phyloP scores from a whole-genome alignment of 2,113 vertebrate genomes.

The Jaculus jaculus region DNA sequence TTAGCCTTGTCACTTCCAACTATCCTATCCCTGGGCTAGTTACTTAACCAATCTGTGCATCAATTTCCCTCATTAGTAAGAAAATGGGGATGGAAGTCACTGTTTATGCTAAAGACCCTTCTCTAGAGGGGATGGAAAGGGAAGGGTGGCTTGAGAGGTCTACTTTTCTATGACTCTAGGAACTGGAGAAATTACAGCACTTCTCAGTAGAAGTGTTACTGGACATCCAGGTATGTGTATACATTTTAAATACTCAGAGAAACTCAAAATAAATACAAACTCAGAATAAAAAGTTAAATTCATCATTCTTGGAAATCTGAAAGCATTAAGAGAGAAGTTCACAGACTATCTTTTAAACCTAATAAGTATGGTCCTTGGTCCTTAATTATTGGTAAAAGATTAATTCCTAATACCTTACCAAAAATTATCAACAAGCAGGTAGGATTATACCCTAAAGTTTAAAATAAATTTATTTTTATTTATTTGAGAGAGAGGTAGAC shows the following conservation, averaged over 20 bases:
- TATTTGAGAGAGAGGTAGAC: too few species aligned
- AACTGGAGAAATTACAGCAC: background rate
- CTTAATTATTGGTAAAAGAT: background rate
- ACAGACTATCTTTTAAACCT: background rate
- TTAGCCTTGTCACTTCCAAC: background rate
- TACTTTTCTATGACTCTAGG: background rate
- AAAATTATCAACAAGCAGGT: constrained; percentile 12
- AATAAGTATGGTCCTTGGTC: background rate
- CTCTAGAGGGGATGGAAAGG: background rate
- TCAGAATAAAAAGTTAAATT: background rate
- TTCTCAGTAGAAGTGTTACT: background rate
- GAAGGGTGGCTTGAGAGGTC: background rate
- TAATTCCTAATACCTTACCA: constrained; percentile 8
- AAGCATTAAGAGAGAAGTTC: background rate
- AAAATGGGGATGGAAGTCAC: background rate
- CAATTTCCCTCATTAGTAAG: background rate
- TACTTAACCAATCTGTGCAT: background rate
- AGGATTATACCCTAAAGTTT: background rate
- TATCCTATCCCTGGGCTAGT: background rate
- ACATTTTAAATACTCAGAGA: background rate
- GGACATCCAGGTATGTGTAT: background rate
- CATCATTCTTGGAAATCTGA: constrained; percentile 23
- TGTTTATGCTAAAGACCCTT: background rate
- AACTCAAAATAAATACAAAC: background rate
- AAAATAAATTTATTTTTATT: too few species aligned